phyloP scores from a whole-genome alignment of 1,140 invertebrate species.

The Centruroides sculpturatus region DNA sequence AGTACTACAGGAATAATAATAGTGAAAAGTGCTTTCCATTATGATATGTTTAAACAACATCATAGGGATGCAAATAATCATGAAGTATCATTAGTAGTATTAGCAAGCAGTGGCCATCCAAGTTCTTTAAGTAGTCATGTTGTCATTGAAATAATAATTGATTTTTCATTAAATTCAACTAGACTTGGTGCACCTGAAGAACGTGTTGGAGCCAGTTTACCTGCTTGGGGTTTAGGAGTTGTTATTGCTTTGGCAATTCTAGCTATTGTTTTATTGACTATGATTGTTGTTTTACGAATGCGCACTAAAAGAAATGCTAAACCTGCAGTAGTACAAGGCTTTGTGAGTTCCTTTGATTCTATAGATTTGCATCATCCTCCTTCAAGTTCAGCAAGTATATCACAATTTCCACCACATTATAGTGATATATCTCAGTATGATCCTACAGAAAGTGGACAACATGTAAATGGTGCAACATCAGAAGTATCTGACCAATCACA shows the following conservation, averaged over 20 bases:
- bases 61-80: slow-evolving; percentile 34
- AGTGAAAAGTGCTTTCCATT: slow-evolving; percentile 23
- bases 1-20: slow-evolving; percentile 72
- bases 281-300: slow-evolving; percentile 60
- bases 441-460: slow-evolving; percentile 22
- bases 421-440: slow-evolving; percentile 75
- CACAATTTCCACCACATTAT: slow-evolving; percentile 66
- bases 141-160: slow-evolving; percentile 65
- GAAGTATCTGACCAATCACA: slow-evolving; percentile 75
- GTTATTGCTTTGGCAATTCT: slow-evolving; percentile 65
- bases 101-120: slow-evolving; percentile 71
- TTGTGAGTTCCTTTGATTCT: slow-evolving; percentile 67
- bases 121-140: slow-evolving; percentile 71
- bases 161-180: slow-evolving; percentile 36
- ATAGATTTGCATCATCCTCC: slow-evolving; percentile 49
- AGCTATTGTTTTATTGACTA: slow-evolving; percentile 47
- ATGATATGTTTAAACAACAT: slow-evolving; percentile 26
- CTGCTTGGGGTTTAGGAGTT: slow-evolving; percentile 74
- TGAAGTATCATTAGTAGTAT: slow-evolving; percentile 45
- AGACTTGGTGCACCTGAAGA: slow-evolving; percentile 35
- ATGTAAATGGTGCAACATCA: slow-evolving; percentile 44
- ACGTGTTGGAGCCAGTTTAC: slow-evolving; percentile 45
- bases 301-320: slow-evolving; percentile 66
- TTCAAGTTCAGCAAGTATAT: slow-evolving; percentile 38
- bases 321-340: slow-evolving; percentile 25